Percentiles rank a stretch among this genome's conserved stretches.
phyloP scores from a whole-genome alignment of 2,797 vertebrate genomes.

The Heteromormyrus szaboi region DNA sequence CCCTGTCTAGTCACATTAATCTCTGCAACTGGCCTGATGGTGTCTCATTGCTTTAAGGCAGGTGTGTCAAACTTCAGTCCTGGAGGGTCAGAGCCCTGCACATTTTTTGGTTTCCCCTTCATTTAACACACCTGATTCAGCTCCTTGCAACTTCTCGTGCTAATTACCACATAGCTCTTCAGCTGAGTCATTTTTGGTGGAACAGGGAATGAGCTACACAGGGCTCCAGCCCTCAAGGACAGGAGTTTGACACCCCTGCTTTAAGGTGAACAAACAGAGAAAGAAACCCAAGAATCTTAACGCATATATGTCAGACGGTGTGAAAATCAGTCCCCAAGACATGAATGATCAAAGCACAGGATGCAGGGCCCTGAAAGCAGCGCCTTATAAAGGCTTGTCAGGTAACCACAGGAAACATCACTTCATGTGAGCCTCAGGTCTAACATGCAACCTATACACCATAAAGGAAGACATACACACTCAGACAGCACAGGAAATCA shows the following conservation, averaged over 20 bases:
- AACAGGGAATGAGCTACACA: too few species aligned
- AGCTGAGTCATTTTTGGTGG: too few species aligned
- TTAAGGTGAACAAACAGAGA: neutral
- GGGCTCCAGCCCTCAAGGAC: too few species aligned
- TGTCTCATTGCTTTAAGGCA: too few species aligned
- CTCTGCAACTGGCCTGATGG: neutral
- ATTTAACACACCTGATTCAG: too few species aligned
- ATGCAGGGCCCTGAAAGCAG: neutral
- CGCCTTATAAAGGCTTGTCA: neutral
- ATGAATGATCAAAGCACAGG: neutral
- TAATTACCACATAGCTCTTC: too few species aligned
- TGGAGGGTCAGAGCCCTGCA: too few species aligned
- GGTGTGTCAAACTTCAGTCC: too few species aligned
- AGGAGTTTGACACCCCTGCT: neutral
- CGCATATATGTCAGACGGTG: neutral
- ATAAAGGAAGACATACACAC: neutral
- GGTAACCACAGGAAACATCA: neutral
- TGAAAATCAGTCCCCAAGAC: neutral
- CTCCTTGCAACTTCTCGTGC: too few species aligned
- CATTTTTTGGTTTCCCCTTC: too few species aligned
- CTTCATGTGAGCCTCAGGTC: neutral
- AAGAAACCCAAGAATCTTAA: neutral
- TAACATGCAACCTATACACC: neutral
- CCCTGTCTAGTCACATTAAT: neutral
- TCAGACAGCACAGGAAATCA: neutral